Evolutionary conservation across 2,888 invertebrate species (phyloP).

Genomic region (Polydrusus tereticollis): DNA sequence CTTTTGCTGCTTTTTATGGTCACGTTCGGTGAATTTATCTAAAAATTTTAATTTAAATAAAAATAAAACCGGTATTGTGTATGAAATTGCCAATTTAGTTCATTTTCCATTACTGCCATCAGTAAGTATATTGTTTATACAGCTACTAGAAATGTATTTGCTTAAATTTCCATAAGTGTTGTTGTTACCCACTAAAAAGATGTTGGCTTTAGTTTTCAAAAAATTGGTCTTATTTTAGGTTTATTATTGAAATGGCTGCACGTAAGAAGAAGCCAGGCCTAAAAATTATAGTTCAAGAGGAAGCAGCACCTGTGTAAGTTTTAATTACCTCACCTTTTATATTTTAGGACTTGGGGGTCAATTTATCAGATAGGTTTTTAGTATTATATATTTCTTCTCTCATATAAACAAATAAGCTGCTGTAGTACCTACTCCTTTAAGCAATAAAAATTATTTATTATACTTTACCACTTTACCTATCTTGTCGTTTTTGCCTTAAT

Average conservation of each 20-base stretch:
- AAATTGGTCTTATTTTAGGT: slow-evolving; percentile 5
- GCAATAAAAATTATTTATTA: no score
- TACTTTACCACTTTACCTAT: no score
- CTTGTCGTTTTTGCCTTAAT: no score
- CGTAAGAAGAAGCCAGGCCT: slow-evolving; percentile 66
- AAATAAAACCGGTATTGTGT: slow-evolving; percentile 31
- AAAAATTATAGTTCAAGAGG: slow-evolving; percentile 69
- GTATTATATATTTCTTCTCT: not conserved
- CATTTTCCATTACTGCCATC: not conserved
- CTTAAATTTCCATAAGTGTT: not conserved
- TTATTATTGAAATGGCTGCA: slow-evolving; percentile 52
- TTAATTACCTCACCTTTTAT: not conserved
- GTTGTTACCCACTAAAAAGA: not conserved
- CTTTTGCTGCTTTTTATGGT: slow-evolving; percentile 46
- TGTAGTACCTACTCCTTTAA: no score
- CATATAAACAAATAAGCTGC: no score
- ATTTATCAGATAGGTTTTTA: not conserved
- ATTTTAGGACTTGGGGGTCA: not conserved
- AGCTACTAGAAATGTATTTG: not conserved
- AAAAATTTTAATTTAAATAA: slow-evolving; percentile 26
- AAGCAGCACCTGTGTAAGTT: slow-evolving; percentile 69
- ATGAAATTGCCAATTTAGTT: slow-evolving; percentile 10
- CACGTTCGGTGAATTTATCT: slow-evolving; percentile 27
- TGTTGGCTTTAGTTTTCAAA: not conserved
- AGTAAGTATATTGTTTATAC: slow-evolving; percentile 1